Evolutionary conservation across 2,797 vertebrate species (phyloP).

Genomic region (Podargus strigoides): DNA sequence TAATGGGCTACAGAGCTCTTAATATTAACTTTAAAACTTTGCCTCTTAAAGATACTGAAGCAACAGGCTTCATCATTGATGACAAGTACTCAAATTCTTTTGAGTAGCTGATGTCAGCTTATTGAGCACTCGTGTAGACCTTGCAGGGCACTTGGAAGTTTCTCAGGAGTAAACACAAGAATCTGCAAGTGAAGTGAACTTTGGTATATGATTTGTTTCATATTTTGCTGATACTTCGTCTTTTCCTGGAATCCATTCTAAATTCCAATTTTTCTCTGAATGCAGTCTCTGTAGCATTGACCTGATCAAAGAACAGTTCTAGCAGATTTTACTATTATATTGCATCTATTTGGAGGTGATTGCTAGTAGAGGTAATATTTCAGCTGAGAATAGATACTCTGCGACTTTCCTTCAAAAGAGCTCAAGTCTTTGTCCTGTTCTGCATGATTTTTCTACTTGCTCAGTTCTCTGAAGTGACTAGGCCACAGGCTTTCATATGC

Average conservation of each 20-base stretch:
- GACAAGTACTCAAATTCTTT: neutral
- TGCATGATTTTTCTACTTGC: neutral
- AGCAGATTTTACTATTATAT: neutral
- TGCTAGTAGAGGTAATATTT: neutral
- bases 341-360: neutral
- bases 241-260: neutral
- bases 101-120: neutral
- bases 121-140: neutral
- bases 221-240: neutral
- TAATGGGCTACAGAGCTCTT: neutral
- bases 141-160: neutral
- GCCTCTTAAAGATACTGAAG: neutral
- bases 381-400: neutral
- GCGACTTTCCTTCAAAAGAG: neutral
- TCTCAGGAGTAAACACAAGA: neutral
- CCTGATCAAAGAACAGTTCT: neutral
- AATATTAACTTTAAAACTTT: neutral
- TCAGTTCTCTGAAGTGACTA: neutral
- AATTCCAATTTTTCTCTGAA: neutral
- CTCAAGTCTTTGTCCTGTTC: neutral
- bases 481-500: neutral
- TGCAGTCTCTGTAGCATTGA: neutral
- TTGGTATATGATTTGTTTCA: neutral
- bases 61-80: neutral
- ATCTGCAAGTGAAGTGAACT: neutral